Conservation (phyloP, 1,140 invertebrate species). For the Zaprionus ghesquierei region DNA sequence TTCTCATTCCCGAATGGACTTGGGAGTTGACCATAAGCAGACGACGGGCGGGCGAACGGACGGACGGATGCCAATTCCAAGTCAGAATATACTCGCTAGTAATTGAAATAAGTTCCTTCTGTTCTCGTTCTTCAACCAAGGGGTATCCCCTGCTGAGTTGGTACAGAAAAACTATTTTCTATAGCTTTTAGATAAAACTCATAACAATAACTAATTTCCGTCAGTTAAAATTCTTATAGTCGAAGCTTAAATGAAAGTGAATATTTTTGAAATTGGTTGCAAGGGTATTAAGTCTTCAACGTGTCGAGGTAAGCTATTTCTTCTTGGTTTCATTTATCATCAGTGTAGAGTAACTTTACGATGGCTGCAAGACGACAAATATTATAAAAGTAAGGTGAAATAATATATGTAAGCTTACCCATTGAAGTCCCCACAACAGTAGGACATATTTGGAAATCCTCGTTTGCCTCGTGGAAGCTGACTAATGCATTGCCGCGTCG, state of each 20-base stretch:
- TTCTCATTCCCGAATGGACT: background rate
- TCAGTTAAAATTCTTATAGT: too few relatives aligned
- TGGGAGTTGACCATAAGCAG: slow-evolving; percentile 6
- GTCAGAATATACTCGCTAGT: background rate
- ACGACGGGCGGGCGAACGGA: too few relatives aligned
- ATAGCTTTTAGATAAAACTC: too few relatives aligned
- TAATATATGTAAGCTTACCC: slow-evolving; percentile 6
- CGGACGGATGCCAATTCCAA: background rate
- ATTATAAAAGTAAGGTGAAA: background rate
- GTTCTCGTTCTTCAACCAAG: too few relatives aligned
- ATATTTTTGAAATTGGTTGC: too few relatives aligned
- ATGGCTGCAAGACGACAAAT: slow-evolving; percentile 34
- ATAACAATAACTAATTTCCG: too few relatives aligned
- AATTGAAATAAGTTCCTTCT: too few relatives aligned
- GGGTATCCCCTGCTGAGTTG: too few relatives aligned
- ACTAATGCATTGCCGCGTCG: slow-evolving; percentile 40
- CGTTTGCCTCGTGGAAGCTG: slow-evolving; percentile 1
- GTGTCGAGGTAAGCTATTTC: background rate
- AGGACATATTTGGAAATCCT: slow-evolving; percentile 42
- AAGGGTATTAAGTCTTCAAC: too few relatives aligned
- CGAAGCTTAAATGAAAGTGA: too few relatives aligned
- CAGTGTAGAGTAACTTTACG: slow-evolving; percentile 29
- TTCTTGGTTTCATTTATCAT: background rate
- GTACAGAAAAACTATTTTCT: too few relatives aligned
- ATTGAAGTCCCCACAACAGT: slow-evolving; percentile 39